A percentile compares a stretch with the other conserved stretches of the same genome.
Conservation (phyloP, 92 coral and sea anemone species). For the Galaxea fascicularis region DNA sequence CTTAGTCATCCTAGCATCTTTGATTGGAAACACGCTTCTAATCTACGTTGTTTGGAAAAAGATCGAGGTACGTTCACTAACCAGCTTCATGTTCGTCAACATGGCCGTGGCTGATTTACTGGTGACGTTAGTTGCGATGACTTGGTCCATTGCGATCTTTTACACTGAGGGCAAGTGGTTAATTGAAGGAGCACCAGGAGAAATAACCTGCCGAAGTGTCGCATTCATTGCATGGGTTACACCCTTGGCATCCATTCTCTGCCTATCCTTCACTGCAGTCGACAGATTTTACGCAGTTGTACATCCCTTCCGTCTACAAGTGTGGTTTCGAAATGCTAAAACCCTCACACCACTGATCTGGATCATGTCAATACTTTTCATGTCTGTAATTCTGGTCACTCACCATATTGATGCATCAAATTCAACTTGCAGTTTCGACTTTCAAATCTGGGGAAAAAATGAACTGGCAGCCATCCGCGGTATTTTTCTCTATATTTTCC, state of each 20-base stretch:
- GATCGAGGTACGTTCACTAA: slow-evolving; percentile 60
- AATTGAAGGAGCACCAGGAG: slow-evolving; percentile 39
- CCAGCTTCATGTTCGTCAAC: slow-evolving; percentile 67
- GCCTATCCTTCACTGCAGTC: slow-evolving; percentile 55
- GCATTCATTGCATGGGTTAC: slow-evolving; percentile 44
- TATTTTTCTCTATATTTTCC: neutral
- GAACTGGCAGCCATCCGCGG: neutral
- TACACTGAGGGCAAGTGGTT: slow-evolving; percentile 38
- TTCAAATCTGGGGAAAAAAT: neutral
- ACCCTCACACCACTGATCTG: slow-evolving; percentile 59
- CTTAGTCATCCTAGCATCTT: slow-evolving; percentile 7
- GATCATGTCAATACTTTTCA: slow-evolving; percentile 33
- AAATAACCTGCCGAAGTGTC: slow-evolving; percentile 7
- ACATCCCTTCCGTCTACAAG: slow-evolving; percentile 56
- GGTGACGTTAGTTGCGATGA: slow-evolving; percentile 65
- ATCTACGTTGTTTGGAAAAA: slow-evolving; percentile 66
- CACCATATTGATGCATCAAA: neutral
- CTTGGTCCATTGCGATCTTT: slow-evolving; percentile 48
- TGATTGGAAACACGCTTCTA: slow-evolving; percentile 60
- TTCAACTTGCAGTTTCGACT: neutral
- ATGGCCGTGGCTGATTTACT: slow-evolving; percentile 74
- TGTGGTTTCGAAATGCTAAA: slow-evolving; percentile 51
- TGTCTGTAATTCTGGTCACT: neutral
- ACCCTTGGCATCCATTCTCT: slow-evolving; percentile 64
- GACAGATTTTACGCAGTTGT: slow-evolving; percentile 70